Evolutionary conservation across 2,797 vertebrate genomes (phyloP), one percentile per base, ranked within the genome.

Genomic region (Paedocypris micromegethes): DNA sequence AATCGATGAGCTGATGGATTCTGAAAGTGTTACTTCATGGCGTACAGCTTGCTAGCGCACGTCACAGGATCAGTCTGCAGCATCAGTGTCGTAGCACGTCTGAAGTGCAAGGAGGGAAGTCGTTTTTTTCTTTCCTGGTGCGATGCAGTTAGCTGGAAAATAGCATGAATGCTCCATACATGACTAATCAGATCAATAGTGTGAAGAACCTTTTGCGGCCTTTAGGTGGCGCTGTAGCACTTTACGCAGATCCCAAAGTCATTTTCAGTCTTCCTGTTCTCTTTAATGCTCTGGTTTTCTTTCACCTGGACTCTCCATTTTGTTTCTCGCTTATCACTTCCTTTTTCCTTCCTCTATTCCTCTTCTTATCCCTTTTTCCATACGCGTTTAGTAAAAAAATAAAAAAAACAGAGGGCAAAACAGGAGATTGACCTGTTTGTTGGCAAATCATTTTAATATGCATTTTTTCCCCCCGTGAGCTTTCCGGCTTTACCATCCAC

Each of bases 211-310:
- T 52, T 46, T 1, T 49, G 75, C 23, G 47, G 73, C 82, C 90
- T 88, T 83, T 71, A 75, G 90, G 87, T 86, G 90, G 88, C 86
- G 85, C 84, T 90, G 75, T 75, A 82, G 85, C 83, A 84, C 90
- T 88, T 87, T 80, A 44, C 73, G 73, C 53, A 46, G 46, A 65
- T 75, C 56, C 8, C 7, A 46, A 41, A 58, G 52, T 75, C 74
- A 74, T 58, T 44, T 48, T 77, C 74, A 70, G 72, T 77, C 77
- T 77, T 74, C 38, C 45, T 58, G 23, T 66, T 23, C 41, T 40
- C 75, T 73, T 79, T 82, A 82, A 83, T 62, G 23, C 9, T 64
- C n/a, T 65, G 42, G 41, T 43, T 63, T 53, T 64, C 23, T 37
- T 62, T 58, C 40, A 59, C 66, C 77, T 84, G 82, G 79, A 80